A percentile compares a stretch with the other conserved stretches of the same genome.
Conservation (phyloP, 2,888 invertebrate species). For the Tetranychus piercei region DNA sequence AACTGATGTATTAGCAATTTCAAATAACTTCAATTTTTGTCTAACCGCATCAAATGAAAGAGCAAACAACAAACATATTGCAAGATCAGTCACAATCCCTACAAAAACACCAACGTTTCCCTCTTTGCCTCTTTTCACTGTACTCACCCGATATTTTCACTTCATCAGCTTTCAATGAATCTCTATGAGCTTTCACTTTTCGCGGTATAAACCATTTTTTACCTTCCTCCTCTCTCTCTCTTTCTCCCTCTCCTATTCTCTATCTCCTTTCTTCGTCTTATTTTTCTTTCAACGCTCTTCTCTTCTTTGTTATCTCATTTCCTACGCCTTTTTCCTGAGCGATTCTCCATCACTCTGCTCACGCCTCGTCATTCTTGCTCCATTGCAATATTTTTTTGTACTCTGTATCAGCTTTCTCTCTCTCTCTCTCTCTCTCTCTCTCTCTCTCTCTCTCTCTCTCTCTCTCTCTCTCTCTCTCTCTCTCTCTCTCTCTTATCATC, state of each 20-base stretch:
- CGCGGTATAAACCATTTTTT: conserved; percentile 4
- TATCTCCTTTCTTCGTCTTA: not conserved
- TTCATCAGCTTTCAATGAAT: not conserved
- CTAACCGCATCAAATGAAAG: no score
- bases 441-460: not conserved
- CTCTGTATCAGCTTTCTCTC: not conserved
- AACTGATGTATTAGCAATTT: no score
- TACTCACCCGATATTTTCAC: not conserved
- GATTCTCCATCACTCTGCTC: not conserved
- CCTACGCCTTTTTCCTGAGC: not conserved
- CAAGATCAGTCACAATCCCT: no score
- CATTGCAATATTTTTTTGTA: not conserved
- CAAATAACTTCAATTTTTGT: no score
- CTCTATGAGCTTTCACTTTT: not conserved
- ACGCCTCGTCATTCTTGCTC: not conserved
- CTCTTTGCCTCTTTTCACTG: not conserved
- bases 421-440: conserved; percentile 12
- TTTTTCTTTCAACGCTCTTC: not conserved
- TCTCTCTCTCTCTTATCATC: conserved; percentile 15
- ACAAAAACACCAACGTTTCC: not conserved
- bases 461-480: conserved; percentile 18
- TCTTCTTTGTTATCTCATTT: no score
- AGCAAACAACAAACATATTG: no score
- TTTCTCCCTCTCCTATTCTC: not conserved
- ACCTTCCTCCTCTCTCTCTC: not conserved